phyloP scores from a whole-genome alignment of 1,140 invertebrate species.

The Eueides isabella region DNA sequence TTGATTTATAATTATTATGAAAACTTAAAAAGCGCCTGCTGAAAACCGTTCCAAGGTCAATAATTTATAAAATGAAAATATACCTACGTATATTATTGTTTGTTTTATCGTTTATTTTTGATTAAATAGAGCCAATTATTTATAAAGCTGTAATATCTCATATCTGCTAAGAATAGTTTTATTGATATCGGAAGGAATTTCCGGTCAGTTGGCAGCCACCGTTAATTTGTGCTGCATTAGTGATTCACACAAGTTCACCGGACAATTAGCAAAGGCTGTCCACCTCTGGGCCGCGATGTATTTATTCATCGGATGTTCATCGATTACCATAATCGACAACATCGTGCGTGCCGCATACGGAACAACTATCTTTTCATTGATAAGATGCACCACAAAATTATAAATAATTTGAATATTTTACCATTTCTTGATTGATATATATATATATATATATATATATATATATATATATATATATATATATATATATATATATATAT shows the following conservation, averaged over 20 bases:
- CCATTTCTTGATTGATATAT: too few species aligned
- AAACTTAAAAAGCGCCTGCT: too few species aligned
- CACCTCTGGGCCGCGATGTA: slow-evolving; percentile 74
- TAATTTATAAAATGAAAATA: too few species aligned
- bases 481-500: background rate
- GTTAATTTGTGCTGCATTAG: slow-evolving; percentile 68
- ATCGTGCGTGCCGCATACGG: slow-evolving; percentile 71
- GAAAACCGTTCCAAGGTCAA: too few species aligned
- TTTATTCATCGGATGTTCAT: slow-evolving; percentile 80
- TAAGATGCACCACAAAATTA: slow-evolving; percentile 59
- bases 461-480: background rate
- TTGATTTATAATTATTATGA: too few species aligned
- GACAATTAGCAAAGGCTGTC: slow-evolving; percentile 81
- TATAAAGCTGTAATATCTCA: background rate
- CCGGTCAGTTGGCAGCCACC: slow-evolving; percentile 48
- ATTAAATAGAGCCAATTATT: background rate
- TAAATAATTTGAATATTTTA: slow-evolving; percentile 1
- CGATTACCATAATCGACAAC: slow-evolving; percentile 79
- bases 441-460: background rate
- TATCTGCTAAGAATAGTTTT: slow-evolving; percentile 6
- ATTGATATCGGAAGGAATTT: slow-evolving; percentile 57
- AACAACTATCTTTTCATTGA: slow-evolving; percentile 64
- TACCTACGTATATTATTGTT: too few species aligned
- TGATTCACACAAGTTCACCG: slow-evolving; percentile 75
- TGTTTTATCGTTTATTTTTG: background rate